A percentile compares a stretch with the other conserved stretches of the same genome.
phyloP scores from a whole-genome alignment of 2,888 invertebrate genomes.

The Melitaea athalia region DNA sequence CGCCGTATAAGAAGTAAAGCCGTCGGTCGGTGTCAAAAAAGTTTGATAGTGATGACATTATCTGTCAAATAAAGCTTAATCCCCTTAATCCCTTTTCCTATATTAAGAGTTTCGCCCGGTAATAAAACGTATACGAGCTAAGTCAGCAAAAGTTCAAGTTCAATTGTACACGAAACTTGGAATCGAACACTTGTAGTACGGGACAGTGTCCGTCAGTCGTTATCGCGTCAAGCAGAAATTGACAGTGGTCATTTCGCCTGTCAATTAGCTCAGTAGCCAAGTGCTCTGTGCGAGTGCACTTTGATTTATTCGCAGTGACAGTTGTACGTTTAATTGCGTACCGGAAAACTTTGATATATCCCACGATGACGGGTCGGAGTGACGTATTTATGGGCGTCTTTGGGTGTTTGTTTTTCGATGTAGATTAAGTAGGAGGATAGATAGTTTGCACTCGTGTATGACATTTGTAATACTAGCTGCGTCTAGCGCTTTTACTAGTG shows the following conservation, averaged over 20 bases:
- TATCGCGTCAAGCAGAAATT: conserved; percentile 20
- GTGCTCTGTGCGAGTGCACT: conserved; percentile 33
- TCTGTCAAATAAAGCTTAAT: too few species aligned
- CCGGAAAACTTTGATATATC: conserved; percentile 43
- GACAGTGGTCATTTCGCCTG: conserved; percentile 30
- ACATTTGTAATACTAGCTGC: too few species aligned
- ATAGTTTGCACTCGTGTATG: not conserved
- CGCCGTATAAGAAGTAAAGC: too few species aligned
- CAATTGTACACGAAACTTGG: not conserved
- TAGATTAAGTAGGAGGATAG: not conserved
- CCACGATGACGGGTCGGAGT: conserved; percentile 24
- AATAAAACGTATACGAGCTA: too few species aligned
- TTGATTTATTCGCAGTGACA: conserved; percentile 43
- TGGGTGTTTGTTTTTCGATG: not conserved
- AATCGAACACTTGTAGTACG: not conserved
- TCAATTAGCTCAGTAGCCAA: conserved; percentile 33
- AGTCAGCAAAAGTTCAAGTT: not conserved
- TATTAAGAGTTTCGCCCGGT: too few species aligned
- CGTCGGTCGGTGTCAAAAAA: too few species aligned
- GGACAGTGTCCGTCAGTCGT: conserved; percentile 4
- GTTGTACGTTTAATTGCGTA: conserved; percentile 44
- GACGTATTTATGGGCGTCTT: conserved; percentile 29
- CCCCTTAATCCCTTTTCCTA: too few species aligned
- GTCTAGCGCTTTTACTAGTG: too few species aligned
- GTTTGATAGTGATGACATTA: too few species aligned